phyloP scores from a whole-genome alignment of 2,888 invertebrate genomes.

The Charanyca ferruginea region DNA sequence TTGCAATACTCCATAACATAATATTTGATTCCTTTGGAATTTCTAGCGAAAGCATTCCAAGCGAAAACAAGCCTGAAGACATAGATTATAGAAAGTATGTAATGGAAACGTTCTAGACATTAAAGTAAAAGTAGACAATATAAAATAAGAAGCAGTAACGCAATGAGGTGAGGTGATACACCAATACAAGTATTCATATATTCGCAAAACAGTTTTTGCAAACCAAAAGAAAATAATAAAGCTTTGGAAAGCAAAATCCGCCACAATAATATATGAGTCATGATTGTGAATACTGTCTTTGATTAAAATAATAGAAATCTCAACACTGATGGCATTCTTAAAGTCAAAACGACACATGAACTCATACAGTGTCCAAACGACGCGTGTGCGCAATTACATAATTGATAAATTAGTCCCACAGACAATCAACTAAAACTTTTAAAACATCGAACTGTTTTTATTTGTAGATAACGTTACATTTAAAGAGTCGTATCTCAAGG shows the following conservation, averaged over 20 bases:
- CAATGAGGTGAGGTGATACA: conserved; percentile 33
- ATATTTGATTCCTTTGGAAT: conserved; percentile 39
- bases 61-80: conserved; percentile 57
- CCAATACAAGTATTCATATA: not conserved
- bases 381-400: conserved; percentile 57
- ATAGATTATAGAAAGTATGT: conserved; percentile 58
- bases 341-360: conserved; percentile 27
- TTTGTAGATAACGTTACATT: conserved; percentile 67
- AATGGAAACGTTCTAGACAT: conserved; percentile 40
- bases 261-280: not conserved
- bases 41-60: conserved; percentile 47
- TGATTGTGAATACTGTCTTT: conserved; percentile 14
- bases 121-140: conserved; percentile 52
- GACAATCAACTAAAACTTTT: conserved; percentile 52
- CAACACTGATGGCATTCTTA: conserved; percentile 35
- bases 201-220: conserved; percentile 3
- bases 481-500: conserved; percentile 77
- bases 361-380: conserved; percentile 36
- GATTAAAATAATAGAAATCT: conserved; percentile 36
- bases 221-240: not conserved
- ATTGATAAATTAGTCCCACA: conserved; percentile 60
- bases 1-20: conserved; percentile 19
- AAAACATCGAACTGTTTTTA: conserved; percentile 37
- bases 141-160: conserved; percentile 36
- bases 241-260: conserved; percentile 20